Conservation (phyloP, 2,113 vertebrate species). For the Machaerirhynchus nigripectus region DNA sequence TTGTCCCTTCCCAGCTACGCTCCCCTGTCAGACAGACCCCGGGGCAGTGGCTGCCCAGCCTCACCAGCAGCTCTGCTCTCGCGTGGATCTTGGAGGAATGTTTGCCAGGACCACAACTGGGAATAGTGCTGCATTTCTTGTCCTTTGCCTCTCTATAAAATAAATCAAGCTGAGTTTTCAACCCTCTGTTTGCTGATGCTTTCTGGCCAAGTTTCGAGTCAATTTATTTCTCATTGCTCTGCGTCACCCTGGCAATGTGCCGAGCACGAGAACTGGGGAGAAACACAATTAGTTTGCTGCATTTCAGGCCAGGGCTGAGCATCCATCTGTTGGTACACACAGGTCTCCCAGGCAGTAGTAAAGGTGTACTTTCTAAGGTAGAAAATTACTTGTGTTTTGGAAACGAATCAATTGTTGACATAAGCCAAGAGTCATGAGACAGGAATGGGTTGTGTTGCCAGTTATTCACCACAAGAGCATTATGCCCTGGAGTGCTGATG, state of each 20-base stretch:
- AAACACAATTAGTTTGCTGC: not conserved
- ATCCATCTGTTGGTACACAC: not conserved
- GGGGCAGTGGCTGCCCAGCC: not conserved
- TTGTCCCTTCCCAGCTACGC: accelerated
- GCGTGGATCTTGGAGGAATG: not conserved
- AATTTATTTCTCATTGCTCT: conserved; percentile 42
- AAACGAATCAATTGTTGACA: not conserved
- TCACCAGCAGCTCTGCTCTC: not conserved
- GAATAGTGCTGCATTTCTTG: not conserved
- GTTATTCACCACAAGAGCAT: not conserved
- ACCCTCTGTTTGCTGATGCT: conserved; percentile 13
- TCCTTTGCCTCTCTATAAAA: conserved; percentile 16
- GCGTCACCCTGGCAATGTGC: not conserved
- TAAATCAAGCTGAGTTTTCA: conserved; percentile 45
- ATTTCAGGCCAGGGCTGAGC: not conserved
- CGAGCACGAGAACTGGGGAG: not conserved
- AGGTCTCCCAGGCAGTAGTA: not conserved
- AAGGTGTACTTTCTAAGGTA: not conserved
- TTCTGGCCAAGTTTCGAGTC: conserved; percentile 20
- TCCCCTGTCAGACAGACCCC: not conserved
- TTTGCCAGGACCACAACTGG: not conserved
- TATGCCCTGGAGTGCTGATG: not conserved
- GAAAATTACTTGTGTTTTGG: not conserved
- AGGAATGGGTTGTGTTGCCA: not conserved
- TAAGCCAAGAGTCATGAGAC: not conserved